These are phyloP conservation scores for Lasioglossum morio DNA, from an alignment of 2,888 invertebrate genomes.

Conservation along the genomic window DNA sequence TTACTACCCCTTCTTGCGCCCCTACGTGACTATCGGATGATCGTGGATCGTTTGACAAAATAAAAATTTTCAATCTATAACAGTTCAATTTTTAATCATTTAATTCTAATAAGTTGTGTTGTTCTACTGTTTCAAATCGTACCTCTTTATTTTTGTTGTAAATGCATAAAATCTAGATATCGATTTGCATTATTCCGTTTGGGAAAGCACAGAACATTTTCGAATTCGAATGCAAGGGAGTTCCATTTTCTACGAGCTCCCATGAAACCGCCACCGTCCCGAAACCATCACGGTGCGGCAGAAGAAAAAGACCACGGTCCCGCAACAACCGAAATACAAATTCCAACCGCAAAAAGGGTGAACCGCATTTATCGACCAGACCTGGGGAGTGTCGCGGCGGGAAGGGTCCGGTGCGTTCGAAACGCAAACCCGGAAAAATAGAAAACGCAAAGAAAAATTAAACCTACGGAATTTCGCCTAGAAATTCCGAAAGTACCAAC, in stretches of 20 bases:
- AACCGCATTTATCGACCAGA: slow-evolving; percentile 6
- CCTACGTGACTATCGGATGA: no score
- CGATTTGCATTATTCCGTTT: background rate
- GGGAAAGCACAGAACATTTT: background rate
- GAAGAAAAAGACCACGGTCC: background rate
- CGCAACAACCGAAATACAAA: slow-evolving; percentile 13
- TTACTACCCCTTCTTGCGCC: no score
- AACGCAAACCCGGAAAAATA: background rate
- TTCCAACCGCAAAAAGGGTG: slow-evolving; percentile 5
- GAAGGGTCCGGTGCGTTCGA: background rate
- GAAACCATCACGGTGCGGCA: background rate
- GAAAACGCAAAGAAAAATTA: background rate
- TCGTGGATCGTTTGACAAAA: no score
- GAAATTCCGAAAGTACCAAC: background rate
- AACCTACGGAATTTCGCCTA: background rate
- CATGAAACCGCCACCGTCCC: background rate
- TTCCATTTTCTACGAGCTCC: background rate
- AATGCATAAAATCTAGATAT: no score
- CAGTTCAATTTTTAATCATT: no score
- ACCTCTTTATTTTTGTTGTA: background rate
- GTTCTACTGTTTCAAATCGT: background rate
- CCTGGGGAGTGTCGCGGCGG: background rate
- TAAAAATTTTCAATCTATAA: no score
- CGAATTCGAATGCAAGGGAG: background rate
- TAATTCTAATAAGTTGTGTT: background rate